These are phyloP conservation scores for Hippoglossus stenolepis DNA, from an alignment of 2,113 vertebrate species.

Conservation along the genomic window DNA sequence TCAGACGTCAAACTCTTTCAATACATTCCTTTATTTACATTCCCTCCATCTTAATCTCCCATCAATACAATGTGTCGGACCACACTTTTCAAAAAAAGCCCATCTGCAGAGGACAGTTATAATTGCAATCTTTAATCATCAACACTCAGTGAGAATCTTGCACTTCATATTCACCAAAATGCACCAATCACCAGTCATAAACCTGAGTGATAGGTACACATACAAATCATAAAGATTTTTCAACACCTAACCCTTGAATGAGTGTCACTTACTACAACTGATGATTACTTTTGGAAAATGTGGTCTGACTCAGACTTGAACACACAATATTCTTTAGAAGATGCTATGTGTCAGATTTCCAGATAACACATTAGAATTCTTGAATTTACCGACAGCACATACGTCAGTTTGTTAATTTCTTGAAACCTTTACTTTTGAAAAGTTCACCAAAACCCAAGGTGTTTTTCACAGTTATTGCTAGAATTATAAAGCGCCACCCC, in stretches of 20 bases:
- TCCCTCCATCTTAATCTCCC: conserved; percentile 60
- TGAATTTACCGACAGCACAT: conserved; percentile 1
- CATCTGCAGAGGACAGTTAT: conserved; percentile 15
- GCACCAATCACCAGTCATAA: neutral
- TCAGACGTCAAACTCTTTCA: conserved; percentile 57
- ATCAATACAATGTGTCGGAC: conserved; percentile 53
- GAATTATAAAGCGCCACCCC: conserved; percentile 57
- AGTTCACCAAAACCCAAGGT: neutral
- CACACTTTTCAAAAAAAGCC: conserved; percentile 59
- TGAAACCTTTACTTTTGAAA: neutral
- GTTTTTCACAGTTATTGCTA: conserved; percentile 52
- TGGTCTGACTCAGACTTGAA: conserved; percentile 46
- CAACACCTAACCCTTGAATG: neutral
- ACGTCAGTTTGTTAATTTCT: neutral
- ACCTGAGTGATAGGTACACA: neutral
- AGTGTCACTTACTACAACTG: conserved; percentile 3
- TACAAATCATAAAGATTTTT: neutral
- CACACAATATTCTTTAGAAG: conserved; percentile 32
- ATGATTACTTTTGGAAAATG: conserved; percentile 45
- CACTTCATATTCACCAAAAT: neutral
- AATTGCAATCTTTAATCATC: neutral
- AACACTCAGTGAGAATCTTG: conserved; percentile 11
- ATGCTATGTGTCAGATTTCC: conserved; percentile 59
- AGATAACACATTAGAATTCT: conserved; percentile 58
- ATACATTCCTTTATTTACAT: conserved; percentile 85